Conservation (phyloP, 2,888 invertebrate genomes). For the Smittia aterrima region DNA sequence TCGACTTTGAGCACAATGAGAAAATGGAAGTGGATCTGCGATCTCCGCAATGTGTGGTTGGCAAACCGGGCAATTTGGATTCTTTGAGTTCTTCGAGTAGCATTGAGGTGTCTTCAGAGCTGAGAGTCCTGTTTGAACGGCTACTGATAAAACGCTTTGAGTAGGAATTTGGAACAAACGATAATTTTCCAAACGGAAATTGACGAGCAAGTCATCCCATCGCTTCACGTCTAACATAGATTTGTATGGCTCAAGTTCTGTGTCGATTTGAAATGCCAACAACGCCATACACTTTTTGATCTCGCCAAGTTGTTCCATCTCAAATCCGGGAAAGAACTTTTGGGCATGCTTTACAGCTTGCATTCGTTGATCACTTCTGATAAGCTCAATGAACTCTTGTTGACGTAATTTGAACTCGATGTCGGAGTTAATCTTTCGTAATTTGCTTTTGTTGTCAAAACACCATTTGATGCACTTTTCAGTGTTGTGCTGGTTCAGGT, state of each 20-base stretch:
- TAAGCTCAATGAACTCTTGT: slow-evolving; percentile 88
- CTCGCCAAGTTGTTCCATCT: slow-evolving; percentile 80
- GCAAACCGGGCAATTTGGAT: slow-evolving; percentile 91
- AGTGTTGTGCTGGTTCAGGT: slow-evolving; percentile 78
- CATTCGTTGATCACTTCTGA: slow-evolving; percentile 78
- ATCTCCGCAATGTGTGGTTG: slow-evolving; percentile 81
- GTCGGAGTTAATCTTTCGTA: slow-evolving; percentile 88
- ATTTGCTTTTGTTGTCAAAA: slow-evolving; percentile 92
- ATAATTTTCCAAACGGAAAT: slow-evolving; percentile 93
- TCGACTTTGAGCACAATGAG: slow-evolving; percentile 94
- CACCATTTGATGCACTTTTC: slow-evolving; percentile 91
- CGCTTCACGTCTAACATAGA: slow-evolving; percentile 64
- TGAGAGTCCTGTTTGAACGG: slow-evolving; percentile 83
- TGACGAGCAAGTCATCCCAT: slow-evolving; percentile 82
- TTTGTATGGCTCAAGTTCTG: slow-evolving; percentile 72
- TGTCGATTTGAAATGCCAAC: slow-evolving; percentile 85
- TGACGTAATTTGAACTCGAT: slow-evolving; percentile 86
- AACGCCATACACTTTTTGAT: slow-evolving; percentile 95
- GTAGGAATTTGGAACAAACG: slow-evolving; percentile 89
- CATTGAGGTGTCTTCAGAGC: slow-evolving; percentile 93
- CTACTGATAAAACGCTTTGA: slow-evolving; percentile 87
- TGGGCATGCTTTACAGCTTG: slow-evolving; percentile 95
- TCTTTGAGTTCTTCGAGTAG: slow-evolving; percentile 67
- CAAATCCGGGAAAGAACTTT: slow-evolving; percentile 84
- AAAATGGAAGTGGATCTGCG: slow-evolving; percentile 84